A percentile compares a stretch with the other conserved stretches of the same genome.
Evolutionary conservation across 2,888 invertebrate genomes (phyloP).

Genomic region (Timema podura): DNA sequence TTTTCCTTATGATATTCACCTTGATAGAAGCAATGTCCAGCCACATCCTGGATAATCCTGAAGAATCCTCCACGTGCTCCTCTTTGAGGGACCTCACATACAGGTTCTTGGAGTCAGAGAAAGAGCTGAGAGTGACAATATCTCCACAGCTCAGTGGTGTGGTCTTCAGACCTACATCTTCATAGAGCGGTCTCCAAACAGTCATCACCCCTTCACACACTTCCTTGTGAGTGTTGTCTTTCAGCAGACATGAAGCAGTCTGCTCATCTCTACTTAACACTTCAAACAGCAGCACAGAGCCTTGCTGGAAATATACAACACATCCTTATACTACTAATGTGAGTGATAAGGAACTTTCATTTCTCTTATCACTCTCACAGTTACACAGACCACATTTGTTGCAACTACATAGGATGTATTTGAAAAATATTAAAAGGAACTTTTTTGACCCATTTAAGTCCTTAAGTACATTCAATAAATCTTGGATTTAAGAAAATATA

Average conservation of each 20-base stretch:
- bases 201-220: not conserved
- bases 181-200: not conserved
- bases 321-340: too few species aligned
- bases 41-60: too few species aligned
- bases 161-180: constrained; percentile 4
- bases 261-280: not conserved
- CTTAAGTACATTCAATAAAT: too few species aligned
- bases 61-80: not conserved
- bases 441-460: too few species aligned
- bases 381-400: too few species aligned
- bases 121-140: not conserved
- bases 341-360: too few species aligned
- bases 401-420: too few species aligned
- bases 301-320: not conserved
- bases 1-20: too few species aligned
- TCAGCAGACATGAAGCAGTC: not conserved
- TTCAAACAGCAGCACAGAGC: not conserved
- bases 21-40: too few species aligned
- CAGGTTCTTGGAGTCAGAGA: not conserved
- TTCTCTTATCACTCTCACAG: too few species aligned
- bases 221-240: not conserved
- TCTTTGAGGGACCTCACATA: not conserved
- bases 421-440: too few species aligned
- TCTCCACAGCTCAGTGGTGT: not conserved
- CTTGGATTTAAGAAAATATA: too few species aligned